These are phyloP conservation scores for Biston betularia DNA, from an alignment of 2,888 invertebrate genomes.

Conservation along the genomic window DNA sequence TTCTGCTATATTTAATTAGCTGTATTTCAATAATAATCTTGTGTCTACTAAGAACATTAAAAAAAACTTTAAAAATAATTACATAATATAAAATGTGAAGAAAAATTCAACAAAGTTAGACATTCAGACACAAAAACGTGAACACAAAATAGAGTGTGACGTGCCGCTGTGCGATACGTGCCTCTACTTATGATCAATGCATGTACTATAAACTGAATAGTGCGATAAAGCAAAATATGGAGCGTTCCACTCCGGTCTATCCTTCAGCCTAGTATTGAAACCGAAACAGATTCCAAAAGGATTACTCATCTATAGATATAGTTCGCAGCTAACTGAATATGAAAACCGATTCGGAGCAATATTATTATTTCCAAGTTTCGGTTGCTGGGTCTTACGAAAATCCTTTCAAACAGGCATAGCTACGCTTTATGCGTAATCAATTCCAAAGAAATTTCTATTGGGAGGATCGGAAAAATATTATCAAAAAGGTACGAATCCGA, in stretches of 20 bases:
- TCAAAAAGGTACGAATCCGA: constrained; percentile 13
- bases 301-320: constrained; percentile 19
- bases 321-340: constrained; percentile 27
- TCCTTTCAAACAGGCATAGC: constrained; percentile 26
- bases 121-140: too few relatives aligned
- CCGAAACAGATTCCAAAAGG: constrained; percentile 28
- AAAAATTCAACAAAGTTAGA: too few relatives aligned
- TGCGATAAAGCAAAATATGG: background rate
- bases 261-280: constrained; percentile 18
- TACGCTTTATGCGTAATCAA: constrained; percentile 31
- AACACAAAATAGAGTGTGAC: too few relatives aligned
- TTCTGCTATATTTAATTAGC: too few relatives aligned
- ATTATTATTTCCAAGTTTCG: constrained; percentile 32
- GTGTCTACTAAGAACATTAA: too few relatives aligned
- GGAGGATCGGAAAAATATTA: constrained; percentile 12
- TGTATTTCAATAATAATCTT: too few relatives aligned
- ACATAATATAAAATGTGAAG: too few relatives aligned
- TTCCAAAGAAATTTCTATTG: constrained; percentile 21
- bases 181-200: too few relatives aligned
- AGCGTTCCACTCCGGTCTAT: constrained; percentile 2
- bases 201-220: constrained; percentile 1
- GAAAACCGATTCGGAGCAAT: constrained; percentile 29
- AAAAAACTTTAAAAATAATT: too few relatives aligned
- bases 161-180: too few relatives aligned
- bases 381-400: constrained; percentile 29